These are phyloP conservation scores for Nycticebus coucang DNA, from an alignment of 2,113 vertebrate genomes.

Conservation along the genomic window DNA sequence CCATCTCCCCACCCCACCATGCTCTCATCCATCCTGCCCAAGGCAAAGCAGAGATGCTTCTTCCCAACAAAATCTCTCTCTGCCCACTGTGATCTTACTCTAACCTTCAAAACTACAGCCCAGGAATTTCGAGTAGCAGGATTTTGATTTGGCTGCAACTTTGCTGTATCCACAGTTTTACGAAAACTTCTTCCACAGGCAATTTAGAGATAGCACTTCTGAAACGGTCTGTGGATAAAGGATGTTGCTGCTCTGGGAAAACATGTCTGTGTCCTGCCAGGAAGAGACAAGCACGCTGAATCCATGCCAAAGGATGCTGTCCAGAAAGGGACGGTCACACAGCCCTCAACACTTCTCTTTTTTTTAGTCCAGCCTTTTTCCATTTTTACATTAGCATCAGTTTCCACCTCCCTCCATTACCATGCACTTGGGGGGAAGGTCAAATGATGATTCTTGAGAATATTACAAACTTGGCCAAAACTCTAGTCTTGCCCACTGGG, in stretches of 20 bases:
- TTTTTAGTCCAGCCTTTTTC: slow-evolving; percentile 9
- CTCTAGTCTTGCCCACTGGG: neutral
- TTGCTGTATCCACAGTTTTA: slow-evolving; percentile 56
- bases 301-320: neutral
- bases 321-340: slow-evolving; percentile 50
- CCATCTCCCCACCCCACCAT: rapidly evolving
- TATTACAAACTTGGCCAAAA: neutral
- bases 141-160: slow-evolving; percentile 15
- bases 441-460: slow-evolving; percentile 30
- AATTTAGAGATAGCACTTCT: slow-evolving; percentile 47
- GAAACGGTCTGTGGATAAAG: slow-evolving; percentile 50
- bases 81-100: neutral
- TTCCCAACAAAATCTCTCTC: neutral
- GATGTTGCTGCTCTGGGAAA: slow-evolving; percentile 35
- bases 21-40: neutral
- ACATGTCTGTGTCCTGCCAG: neutral
- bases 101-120: slow-evolving; percentile 8
- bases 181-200: slow-evolving; percentile 9
- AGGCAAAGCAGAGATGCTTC: neutral
- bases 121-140: neutral
- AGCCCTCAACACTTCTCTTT: neutral
- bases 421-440: slow-evolving; percentile 28
- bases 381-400: slow-evolving; percentile 2
- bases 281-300: slow-evolving; percentile 5
- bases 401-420: neutral